Evolutionary conservation across 37 sponge, comb jelly and placozoan genomes (phyloP).

Genomic region (Spongia lamella): DNA sequence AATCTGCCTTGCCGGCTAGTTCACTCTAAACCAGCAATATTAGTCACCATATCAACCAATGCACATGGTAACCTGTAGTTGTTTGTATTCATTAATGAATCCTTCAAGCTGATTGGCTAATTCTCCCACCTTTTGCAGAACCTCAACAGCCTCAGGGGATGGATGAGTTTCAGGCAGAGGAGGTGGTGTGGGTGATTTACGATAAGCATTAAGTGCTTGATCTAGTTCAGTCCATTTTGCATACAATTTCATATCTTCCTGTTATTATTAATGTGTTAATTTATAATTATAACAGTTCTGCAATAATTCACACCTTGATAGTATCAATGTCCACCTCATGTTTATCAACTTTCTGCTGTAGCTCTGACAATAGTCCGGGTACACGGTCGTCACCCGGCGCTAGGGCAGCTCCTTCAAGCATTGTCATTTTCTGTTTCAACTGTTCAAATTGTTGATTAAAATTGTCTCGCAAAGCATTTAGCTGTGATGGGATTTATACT

Average conservation of each 20-base stretch:
- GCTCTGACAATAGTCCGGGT: constrained; percentile 18
- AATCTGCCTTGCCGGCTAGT: constrained; percentile 16
- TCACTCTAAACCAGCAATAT: not conserved
- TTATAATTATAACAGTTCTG: too few relatives aligned
- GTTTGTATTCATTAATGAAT: constrained; percentile 34
- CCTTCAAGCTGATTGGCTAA: constrained; percentile 52
- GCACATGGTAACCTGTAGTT: constrained; percentile 46
- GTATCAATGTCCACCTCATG: constrained; percentile 19
- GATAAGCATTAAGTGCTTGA: constrained; percentile 47
- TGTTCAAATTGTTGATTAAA: not conserved
- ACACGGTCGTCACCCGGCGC: not conserved
- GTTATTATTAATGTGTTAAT: too few relatives aligned
- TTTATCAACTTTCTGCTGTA: constrained; percentile 19
- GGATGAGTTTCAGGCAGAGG: constrained; percentile 40
- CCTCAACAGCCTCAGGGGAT: constrained; percentile 42
- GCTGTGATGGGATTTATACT: not conserved
- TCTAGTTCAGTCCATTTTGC: constrained; percentile 55
- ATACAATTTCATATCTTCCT: constrained; percentile 2
- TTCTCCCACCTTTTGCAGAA: constrained; percentile 40
- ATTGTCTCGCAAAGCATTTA: not conserved
- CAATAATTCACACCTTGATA: constrained; percentile 16
- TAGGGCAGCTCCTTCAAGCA: not conserved
- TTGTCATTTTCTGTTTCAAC: not conserved
- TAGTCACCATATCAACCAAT: too few relatives aligned
- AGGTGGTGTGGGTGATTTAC: constrained; percentile 16